Percentiles rank a stretch among this genome's conserved stretches.
phyloP scores from a whole-genome alignment of 2,888 invertebrate genomes.

The Pseudococcus jackbeardsleyi region DNA sequence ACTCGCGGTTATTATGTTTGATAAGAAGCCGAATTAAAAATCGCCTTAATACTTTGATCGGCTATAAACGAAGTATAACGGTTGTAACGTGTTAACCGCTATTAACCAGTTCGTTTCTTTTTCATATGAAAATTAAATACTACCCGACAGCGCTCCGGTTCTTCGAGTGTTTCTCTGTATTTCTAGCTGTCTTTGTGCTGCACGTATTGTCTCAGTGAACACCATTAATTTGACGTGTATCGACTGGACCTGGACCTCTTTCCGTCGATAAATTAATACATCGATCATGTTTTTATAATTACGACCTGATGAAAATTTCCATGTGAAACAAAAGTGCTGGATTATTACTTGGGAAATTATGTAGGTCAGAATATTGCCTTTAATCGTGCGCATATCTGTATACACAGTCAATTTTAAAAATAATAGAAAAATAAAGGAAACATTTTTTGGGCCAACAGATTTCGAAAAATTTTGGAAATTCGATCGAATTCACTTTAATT shows the following conservation, averaged over 20 bases:
- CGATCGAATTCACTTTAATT: too few relatives aligned
- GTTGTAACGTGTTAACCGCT: slow-evolving; percentile 49
- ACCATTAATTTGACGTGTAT: neutral
- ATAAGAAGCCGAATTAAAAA: slow-evolving; percentile 44
- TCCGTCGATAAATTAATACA: neutral
- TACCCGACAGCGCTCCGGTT: slow-evolving; percentile 42
- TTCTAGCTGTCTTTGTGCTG: neutral
- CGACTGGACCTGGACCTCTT: neutral
- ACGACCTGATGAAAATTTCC: too few relatives aligned
- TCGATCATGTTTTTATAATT: too few relatives aligned
- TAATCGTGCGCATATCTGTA: too few relatives aligned
- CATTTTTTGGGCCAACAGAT: too few relatives aligned
- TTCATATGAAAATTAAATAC: slow-evolving; percentile 31
- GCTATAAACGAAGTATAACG: slow-evolving; percentile 50
- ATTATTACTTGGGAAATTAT: too few relatives aligned
- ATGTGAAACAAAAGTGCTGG: too few relatives aligned
- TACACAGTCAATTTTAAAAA: too few relatives aligned
- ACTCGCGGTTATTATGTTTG: neutral
- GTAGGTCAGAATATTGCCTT: too few relatives aligned
- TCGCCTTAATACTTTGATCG: slow-evolving; percentile 46
- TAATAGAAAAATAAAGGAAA: too few relatives aligned
- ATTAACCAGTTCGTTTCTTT: slow-evolving; percentile 50
- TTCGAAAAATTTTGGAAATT: too few relatives aligned
- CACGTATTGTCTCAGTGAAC: neutral
- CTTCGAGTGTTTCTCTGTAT: slow-evolving; percentile 8